These are phyloP conservation scores for Aphidius gifuensis DNA, from an alignment of 1,140 invertebrate genomes.

Conservation along the genomic window DNA sequence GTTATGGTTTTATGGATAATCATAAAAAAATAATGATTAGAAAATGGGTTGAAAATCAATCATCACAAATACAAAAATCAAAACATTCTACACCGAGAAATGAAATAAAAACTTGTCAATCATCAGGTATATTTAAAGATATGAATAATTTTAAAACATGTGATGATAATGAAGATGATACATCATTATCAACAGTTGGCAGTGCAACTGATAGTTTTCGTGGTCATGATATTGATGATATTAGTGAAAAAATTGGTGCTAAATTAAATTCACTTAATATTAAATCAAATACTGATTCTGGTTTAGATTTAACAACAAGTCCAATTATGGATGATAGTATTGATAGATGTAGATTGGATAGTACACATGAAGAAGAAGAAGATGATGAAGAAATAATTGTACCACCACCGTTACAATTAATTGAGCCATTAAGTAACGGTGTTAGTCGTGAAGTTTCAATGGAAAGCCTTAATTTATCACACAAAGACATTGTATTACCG, in stretches of 20 bases:
- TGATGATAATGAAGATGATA: constrained; percentile 47
- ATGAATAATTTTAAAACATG: constrained; percentile 63
- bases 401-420: constrained; percentile 70
- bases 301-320: constrained; percentile 39
- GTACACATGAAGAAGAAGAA: constrained; percentile 55
- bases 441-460: constrained; percentile 72
- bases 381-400: constrained; percentile 74
- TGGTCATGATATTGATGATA: constrained; percentile 47
- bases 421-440: constrained; percentile 66
- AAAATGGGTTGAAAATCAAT: constrained; percentile 91
- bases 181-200: constrained; percentile 44
- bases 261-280: constrained; percentile 49
- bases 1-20: constrained; percentile 85
- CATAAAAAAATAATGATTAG: constrained; percentile 90
- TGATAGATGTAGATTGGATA: constrained; percentile 38
- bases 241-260: constrained; percentile 47
- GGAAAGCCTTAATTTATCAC: constrained; percentile 67
- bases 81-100: constrained; percentile 44
- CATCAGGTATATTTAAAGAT: constrained; percentile 58
- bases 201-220: constrained; percentile 43
- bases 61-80: constrained; percentile 65
- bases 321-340: constrained; percentile 43
- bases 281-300: constrained; percentile 41
- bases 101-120: constrained; percentile 50
- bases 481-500: constrained; percentile 48